Percentiles rank a stretch among this genome's conserved stretches.
Evolutionary conservation across 2,113 vertebrate species (phyloP).

Genomic region (Nanorana parkeri): DNA sequence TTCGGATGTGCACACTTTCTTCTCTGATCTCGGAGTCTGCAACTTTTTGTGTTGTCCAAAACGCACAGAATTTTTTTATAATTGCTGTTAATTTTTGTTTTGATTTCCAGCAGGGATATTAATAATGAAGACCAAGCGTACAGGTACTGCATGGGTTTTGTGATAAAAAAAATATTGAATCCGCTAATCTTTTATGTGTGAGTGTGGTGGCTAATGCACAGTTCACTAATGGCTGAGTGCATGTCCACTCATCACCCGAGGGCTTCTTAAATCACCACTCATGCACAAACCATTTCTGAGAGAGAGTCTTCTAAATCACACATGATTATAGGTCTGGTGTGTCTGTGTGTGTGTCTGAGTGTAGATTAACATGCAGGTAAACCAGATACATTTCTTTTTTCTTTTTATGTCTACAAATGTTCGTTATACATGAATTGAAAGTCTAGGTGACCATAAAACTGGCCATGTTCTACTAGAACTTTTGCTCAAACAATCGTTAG

Average conservation of each 20-base stretch:
- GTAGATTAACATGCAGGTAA: no score
- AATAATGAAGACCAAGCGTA: neutral
- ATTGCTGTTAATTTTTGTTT: neutral
- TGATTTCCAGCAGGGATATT: constrained; percentile 28
- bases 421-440: no score
- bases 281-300: neutral
- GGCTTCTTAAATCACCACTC: neutral
- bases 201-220: neutral
- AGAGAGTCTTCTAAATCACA: neutral
- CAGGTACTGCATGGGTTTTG: constrained; percentile 52
- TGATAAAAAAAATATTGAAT: neutral
- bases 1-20: no score
- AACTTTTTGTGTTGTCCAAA: no score
- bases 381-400: no score
- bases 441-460: no score
- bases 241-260: neutral
- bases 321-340: neutral
- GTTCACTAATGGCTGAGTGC: constrained; percentile 20
- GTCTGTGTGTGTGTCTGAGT: no score
- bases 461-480: no score
- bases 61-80: neutral
- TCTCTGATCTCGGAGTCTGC: no score
- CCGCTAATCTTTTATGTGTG: constrained; percentile 25
- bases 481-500: no score
- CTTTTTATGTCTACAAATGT: no score